Percentiles rank a stretch among this genome's conserved stretches.
phyloP scores from a whole-genome alignment of 1,140 invertebrate genomes.

The Bombus haemorrhoidalis region DNA sequence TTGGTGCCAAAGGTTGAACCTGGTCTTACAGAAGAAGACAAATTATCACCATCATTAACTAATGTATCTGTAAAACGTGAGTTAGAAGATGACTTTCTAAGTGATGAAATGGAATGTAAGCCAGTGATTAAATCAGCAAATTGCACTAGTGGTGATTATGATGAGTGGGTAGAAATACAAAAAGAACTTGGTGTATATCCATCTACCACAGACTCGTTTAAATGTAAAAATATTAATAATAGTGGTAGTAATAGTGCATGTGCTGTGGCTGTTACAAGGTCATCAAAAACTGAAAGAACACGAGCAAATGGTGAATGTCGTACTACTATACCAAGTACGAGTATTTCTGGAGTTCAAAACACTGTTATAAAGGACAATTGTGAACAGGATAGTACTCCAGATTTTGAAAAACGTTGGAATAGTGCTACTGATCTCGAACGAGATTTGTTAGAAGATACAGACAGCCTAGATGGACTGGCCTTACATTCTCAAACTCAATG shows the following conservation, averaged over 20 bases:
- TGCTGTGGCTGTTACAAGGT: conserved; percentile 56
- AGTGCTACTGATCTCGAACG: conserved; percentile 78
- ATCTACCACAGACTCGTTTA: conserved; percentile 71
- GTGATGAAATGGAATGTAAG: conserved; percentile 76
- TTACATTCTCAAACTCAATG: conserved; percentile 76
- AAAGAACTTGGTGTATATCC: conserved; percentile 85
- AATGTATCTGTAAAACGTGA: conserved; percentile 79
- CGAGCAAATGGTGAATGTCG: conserved; percentile 79
- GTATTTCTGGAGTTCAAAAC: conserved; percentile 58
- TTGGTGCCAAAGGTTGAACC: conserved; percentile 79
- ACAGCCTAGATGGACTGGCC: conserved; percentile 78
- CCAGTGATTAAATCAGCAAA: conserved; percentile 73
- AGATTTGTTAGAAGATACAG: conserved; percentile 78
- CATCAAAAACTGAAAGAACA: conserved; percentile 72
- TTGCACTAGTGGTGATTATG: conserved; percentile 83
- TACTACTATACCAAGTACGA: conserved; percentile 59
- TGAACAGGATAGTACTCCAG: conserved; percentile 58
- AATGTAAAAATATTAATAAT: conserved; percentile 73
- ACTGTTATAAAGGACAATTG: conserved; percentile 64
- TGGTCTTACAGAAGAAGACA: conserved; percentile 71
- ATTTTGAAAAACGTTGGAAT: conserved; percentile 68
- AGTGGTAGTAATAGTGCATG: conserved; percentile 65
- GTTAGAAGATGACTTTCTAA: conserved; percentile 77
- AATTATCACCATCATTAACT: conserved; percentile 62
- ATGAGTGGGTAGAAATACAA: conserved; percentile 88